phyloP scores from a whole-genome alignment of 2,113 vertebrate species.

The Elephas maximus region DNA sequence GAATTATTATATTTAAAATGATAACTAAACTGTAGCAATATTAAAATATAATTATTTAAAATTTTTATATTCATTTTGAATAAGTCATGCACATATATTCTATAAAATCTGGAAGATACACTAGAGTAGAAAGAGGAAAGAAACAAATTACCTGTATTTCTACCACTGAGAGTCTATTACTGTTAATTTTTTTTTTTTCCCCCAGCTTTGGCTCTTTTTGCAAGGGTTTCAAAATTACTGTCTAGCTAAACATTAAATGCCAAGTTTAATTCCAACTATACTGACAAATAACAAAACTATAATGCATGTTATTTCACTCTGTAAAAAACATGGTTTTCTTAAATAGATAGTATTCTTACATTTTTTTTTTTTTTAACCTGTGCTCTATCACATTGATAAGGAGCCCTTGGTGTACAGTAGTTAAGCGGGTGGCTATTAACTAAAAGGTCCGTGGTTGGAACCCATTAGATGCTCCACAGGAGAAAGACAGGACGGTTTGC shows the following conservation, averaged over 20 bases:
- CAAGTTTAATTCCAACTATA: background rate
- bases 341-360: background rate
- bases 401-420: background rate
- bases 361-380: slow-evolving; percentile 9
- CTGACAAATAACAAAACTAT: background rate
- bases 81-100: background rate
- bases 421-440: background rate
- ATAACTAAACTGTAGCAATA: background rate
- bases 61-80: background rate
- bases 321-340: background rate
- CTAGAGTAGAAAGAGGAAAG: background rate
- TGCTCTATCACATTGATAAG: background rate
- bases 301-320: background rate
- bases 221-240: background rate
- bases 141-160: background rate
- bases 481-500: background rate
- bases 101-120: background rate
- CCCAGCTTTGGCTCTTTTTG: background rate
- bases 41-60: background rate
- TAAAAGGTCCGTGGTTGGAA: background rate
- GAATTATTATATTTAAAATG: background rate
- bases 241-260: background rate
- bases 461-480: background rate
- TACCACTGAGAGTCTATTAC: background rate
- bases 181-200: background rate